Percentiles rank a stretch among this genome's conserved stretches.
Evolutionary conservation across 1,140 invertebrate species (phyloP).

Genomic region (Pogonomyrmex californicus): DNA sequence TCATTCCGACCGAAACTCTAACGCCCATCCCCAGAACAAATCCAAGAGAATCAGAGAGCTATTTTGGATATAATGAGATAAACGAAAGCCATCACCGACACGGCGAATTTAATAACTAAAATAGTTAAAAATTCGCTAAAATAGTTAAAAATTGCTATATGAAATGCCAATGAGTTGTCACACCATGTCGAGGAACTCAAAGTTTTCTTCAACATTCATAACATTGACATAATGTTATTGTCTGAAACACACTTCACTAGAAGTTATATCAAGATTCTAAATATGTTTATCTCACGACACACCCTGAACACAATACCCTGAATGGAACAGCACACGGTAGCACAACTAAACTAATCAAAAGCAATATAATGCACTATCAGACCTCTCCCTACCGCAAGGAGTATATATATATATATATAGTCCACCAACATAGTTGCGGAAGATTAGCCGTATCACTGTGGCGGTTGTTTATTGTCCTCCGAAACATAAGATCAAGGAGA

Average conservation of each 20-base stretch:
- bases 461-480: slow-evolving; percentile 71
- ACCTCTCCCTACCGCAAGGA: slow-evolving; percentile 18
- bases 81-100: neutral
- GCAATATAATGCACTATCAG: slow-evolving; percentile 49
- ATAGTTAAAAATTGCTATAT: slow-evolving; percentile 2
- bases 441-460: slow-evolving; percentile 47
- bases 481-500: slow-evolving; percentile 55
- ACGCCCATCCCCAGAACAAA: too few species aligned
- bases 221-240: slow-evolving; percentile 73
- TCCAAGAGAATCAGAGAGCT: neutral
- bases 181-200: slow-evolving; percentile 62
- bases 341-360: slow-evolving; percentile 66
- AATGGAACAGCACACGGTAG: slow-evolving; percentile 42
- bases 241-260: slow-evolving; percentile 77
- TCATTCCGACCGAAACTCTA: too few species aligned
- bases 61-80: neutral
- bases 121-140: neutral
- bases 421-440: slow-evolving; percentile 58
- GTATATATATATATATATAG: neutral
- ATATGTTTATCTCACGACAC: slow-evolving; percentile 36
- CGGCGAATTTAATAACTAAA: neutral
- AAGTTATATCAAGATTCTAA: slow-evolving; percentile 65
- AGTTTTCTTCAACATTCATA: slow-evolving; percentile 59
- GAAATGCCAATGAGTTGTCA: slow-evolving; percentile 69
- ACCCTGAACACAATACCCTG: slow-evolving; percentile 24